Evolutionary conservation across 2,888 invertebrate species (phyloP).

Genomic region (Microplitis manilae): DNA sequence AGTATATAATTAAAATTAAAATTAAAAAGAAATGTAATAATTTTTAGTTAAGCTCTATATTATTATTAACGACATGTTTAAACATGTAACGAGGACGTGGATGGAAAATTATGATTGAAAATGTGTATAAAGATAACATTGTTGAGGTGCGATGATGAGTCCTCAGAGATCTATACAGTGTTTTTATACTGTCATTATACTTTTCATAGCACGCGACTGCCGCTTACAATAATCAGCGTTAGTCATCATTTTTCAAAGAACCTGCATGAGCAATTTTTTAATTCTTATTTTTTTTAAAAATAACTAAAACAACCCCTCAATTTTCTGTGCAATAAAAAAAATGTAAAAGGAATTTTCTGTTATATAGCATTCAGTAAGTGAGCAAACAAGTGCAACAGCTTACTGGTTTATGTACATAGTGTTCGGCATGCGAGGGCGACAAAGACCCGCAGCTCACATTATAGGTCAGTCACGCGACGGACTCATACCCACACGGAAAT

Average conservation of each 20-base stretch:
- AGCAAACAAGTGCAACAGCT: constrained; percentile 2
- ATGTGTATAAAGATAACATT: neutral
- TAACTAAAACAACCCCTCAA: too few relatives aligned
- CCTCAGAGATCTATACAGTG: neutral
- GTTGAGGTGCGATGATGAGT: neutral
- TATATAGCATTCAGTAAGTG: neutral
- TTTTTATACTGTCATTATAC: neutral
- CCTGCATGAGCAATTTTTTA: neutral
- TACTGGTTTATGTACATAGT: neutral
- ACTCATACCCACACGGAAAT: constrained; percentile 11
- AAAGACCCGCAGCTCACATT: neutral
- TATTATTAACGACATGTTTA: neutral
- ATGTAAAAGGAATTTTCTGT: too few relatives aligned
- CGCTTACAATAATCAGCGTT: neutral
- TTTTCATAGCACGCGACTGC: neutral
- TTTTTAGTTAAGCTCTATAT: neutral
- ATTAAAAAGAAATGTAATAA: neutral
- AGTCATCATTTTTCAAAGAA: neutral
- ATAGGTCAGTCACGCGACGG: constrained; percentile 17
- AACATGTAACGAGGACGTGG: neutral
- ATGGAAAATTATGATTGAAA: neutral
- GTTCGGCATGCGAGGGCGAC: neutral
- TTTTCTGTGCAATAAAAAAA: too few relatives aligned
- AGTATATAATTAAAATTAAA: neutral
- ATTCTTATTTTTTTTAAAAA: too few relatives aligned